phyloP scores from a whole-genome alignment of 2,797 vertebrate genomes.

The Acrossocheilus fasciatus region DNA sequence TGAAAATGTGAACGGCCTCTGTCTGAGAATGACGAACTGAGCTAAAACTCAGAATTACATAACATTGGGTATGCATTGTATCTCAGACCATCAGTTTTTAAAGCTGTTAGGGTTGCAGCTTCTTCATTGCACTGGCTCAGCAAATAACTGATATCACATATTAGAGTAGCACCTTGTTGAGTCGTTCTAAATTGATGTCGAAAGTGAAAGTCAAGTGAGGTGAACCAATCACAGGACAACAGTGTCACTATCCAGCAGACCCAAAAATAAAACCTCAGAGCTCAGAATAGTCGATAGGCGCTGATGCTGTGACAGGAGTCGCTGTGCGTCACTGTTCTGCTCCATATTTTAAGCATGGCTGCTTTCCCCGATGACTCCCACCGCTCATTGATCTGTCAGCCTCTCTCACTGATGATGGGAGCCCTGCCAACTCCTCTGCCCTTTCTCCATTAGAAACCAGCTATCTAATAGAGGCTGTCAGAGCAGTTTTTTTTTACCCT shows the following conservation, averaged over 20 bases:
- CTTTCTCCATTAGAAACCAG: slow-evolving; percentile 46
- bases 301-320: slow-evolving; percentile 68
- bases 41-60: background rate
- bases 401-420: slow-evolving; percentile 40
- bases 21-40: background rate
- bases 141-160: background rate
- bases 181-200: background rate
- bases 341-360: slow-evolving; percentile 82
- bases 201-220: slow-evolving; percentile 71
- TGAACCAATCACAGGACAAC: slow-evolving; percentile 70
- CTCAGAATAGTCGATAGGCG: slow-evolving; percentile 73
- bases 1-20: background rate
- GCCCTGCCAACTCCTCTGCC: slow-evolving; percentile 43
- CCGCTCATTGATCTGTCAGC: slow-evolving; percentile 48
- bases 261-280: slow-evolving; percentile 66
- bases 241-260: slow-evolving; percentile 76
- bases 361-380: slow-evolving; percentile 78
- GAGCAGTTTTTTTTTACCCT: slow-evolving; percentile 6
- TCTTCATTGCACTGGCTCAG: background rate
- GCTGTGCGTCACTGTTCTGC: slow-evolving; percentile 77
- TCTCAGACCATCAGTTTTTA: background rate
- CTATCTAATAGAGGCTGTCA: slow-evolving; percentile 29
- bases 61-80: background rate
- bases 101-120: background rate
- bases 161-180: background rate